These are phyloP conservation scores for Ylistrum balloti DNA, from an alignment of 1,140 invertebrate genomes.

Conservation along the genomic window DNA sequence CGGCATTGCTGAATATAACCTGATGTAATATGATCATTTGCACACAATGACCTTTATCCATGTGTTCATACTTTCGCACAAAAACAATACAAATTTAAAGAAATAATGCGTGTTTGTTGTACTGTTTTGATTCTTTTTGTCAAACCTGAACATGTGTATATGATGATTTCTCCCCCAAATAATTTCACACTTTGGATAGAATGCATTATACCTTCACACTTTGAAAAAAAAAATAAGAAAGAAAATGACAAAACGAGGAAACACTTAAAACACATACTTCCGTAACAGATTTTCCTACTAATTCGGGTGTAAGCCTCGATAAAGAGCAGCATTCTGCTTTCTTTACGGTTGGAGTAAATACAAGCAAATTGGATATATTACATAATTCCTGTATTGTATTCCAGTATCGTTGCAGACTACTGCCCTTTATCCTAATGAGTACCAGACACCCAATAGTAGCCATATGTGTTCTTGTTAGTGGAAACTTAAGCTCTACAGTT, in stretches of 20 bases:
- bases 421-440: neutral
- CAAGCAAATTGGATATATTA: conserved; percentile 17
- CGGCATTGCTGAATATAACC: too few species aligned
- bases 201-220: neutral
- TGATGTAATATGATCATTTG: too few species aligned
- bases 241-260: conserved; percentile 31
- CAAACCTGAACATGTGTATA: neutral
- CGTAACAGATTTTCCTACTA: neutral
- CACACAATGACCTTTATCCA: too few species aligned
- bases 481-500: conserved; percentile 33
- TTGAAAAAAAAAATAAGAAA: neutral
- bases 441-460: neutral
- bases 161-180: neutral
- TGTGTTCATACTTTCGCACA: too few species aligned
- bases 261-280: neutral
- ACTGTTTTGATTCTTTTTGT: too few species aligned
- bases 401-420: neutral
- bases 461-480: conserved; percentile 33
- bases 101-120: too few species aligned
- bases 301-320: neutral
- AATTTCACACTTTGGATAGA: conserved; percentile 11
- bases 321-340: neutral
- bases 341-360: conserved; percentile 30
- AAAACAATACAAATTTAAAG: too few species aligned
- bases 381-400: conserved; percentile 29